Evolutionary conservation across 2,888 invertebrate species (phyloP), one percentile per base, ranked within the genome.

Genomic region (Synanthedon andrenaeformis): DNA sequence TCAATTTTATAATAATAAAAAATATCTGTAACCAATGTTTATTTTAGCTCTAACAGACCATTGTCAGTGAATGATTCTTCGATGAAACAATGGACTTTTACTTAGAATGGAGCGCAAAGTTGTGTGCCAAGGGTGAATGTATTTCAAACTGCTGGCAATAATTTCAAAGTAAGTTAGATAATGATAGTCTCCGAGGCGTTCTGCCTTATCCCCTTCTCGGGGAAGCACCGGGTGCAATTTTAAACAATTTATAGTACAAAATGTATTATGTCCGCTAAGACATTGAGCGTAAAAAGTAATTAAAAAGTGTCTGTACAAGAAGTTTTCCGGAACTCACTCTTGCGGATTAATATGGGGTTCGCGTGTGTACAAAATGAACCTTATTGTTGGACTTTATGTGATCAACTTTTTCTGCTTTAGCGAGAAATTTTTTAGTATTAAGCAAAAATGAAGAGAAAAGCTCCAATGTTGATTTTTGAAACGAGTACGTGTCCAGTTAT

Each of bases 271-370:
- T 45, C 14, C 45, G 13, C 45, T 12, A 45, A 72, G 68, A 69
- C 72, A 64, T 63, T 64, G 61, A 59, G 65, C 69, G 70, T 70
- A 70, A 69, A 69, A 73, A 73, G 73, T 74, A 76, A 76, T 76
- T 76, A 76, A 76, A 73, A 74, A 74, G 68, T 74, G 73, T 69
- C 67, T 65, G 64, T 67, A 54, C 56, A 63, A 61, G 56, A 62
- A 45, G 45, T 64, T 58, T 56, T 55, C 59, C 56, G 58, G 54
- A 58, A 49, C 58, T 54, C 56, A 58, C 57, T 59, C 55, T 45
- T 14, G 64, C 66, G 65, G 66, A 72, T 73, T 72, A 71, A 72
- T 73, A 70, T 63, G 67, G 64, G 58, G 58, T 66, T 72, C 65
- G 71, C 72, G 72, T 72, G 72, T 66, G 59, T 52, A 55, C 50